Conservation (phyloP, 2,113 vertebrate genomes). For the Girardinichthys multiradiatus region DNA sequence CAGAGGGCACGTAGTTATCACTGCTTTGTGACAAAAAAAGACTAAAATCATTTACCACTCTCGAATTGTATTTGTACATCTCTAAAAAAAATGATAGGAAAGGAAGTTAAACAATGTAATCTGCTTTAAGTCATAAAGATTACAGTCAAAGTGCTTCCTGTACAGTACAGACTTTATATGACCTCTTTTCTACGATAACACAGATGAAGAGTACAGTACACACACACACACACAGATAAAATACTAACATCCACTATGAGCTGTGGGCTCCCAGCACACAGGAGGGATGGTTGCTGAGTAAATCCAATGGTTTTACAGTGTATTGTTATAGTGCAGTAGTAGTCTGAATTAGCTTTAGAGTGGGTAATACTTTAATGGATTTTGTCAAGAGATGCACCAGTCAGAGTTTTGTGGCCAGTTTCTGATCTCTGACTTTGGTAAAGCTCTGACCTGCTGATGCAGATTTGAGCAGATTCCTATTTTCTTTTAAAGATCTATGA, state of each 20-base stretch:
- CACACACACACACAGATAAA: slow-evolving; percentile 20
- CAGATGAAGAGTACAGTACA: slow-evolving; percentile 41
- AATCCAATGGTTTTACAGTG: neutral
- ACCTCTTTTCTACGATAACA: slow-evolving; percentile 52
- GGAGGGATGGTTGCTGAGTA: slow-evolving; percentile 18
- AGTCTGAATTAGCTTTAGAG: slow-evolving; percentile 24
- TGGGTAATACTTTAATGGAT: slow-evolving; percentile 54
- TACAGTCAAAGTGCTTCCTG: slow-evolving; percentile 76
- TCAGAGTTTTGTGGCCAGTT: neutral
- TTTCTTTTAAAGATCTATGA: neutral
- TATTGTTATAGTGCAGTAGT: slow-evolving; percentile 13
- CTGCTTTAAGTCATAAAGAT: slow-evolving; percentile 58
- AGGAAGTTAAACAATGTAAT: slow-evolving; percentile 26
- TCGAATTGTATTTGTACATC: slow-evolving; percentile 48
- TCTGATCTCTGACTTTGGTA: neutral
- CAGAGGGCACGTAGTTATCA: slow-evolving; percentile 18
- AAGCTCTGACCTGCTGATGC: neutral
- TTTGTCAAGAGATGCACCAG: slow-evolving; percentile 11
- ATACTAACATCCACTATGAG: slow-evolving; percentile 49
- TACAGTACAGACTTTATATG: slow-evolving; percentile 74
- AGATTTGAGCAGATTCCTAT: neutral
- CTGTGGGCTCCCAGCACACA: slow-evolving; percentile 30
- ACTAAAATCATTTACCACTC: slow-evolving; percentile 55
- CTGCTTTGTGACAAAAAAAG: slow-evolving; percentile 40
- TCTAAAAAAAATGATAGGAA: slow-evolving; percentile 36